Base-by-base conservation (phyloP, 37 sponge, comb jelly and placozoan species). In the Diacarnus erythraeanus region DNA sequence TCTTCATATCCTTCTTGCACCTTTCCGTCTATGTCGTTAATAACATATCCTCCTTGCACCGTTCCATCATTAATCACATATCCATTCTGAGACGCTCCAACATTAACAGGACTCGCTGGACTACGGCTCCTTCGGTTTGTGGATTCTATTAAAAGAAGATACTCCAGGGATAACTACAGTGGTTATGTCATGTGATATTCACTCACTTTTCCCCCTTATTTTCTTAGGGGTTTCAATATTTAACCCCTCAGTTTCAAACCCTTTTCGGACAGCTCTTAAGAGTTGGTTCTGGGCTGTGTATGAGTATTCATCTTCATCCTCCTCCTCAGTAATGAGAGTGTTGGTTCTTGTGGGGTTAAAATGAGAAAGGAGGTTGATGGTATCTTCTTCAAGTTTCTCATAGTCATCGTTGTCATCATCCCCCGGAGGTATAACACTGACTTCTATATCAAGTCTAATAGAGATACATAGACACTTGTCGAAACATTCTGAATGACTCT, bases 201-300 rank as follows among this genome's bases (percentile, higher is more conserved):
- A n/a, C n/a, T n/a, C 12, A 47, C 51, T 47, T 6, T 47, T 15
- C 12, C 10, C 6, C 12, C 51, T 6, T 47, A 40, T 8, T 9
- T 22, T 71, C 42, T 40, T n/a, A 41, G 71, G 71, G 1, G 26
- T 40, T 2, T 42, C 71, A 71, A 71, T 71, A 12, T 71, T 23
- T 42, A 71, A 42, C 42, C 71, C 71, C 22, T 71, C 71, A 21
- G 23, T 40, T 2, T 71, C 71, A 71, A 71, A 38, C 21, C 71
- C 71, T 40, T 38, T 9, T 1, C 71, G 36, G 42, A 71, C 42
- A 42, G 43, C 23, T 42, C n/a, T 42, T 41, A 71, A 42, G 12
- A 71, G 25, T 26, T 71, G 71, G 41, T 65, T 30, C 34, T 65
- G 66, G 9, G 2, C 35, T 47, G 51, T 47, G 51, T 47, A 47